Evolutionary conservation across 1,140 invertebrate species (phyloP).

Genomic region (Carcinoscorpius rotundicauda): DNA sequence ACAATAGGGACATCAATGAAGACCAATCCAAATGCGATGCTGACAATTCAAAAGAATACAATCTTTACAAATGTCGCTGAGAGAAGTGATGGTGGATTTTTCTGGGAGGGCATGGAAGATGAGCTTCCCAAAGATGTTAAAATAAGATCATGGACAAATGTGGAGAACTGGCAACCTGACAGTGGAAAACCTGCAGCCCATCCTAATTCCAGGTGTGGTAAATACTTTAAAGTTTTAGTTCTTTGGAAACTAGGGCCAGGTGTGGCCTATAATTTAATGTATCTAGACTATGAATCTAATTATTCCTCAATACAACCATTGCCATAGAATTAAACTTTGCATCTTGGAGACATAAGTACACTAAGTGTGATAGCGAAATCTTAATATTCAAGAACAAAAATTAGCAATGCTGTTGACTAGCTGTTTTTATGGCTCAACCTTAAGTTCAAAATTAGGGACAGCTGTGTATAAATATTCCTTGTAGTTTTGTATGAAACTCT

Average conservation of each 20-base stretch:
- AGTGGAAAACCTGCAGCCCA: conserved; percentile 70
- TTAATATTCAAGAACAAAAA: neutral
- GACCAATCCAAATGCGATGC: conserved; percentile 96
- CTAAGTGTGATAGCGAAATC: neutral
- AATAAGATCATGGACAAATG: conserved; percentile 76
- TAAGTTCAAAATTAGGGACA: too few relatives aligned
- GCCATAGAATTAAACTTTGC: too few relatives aligned
- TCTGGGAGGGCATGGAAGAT: conserved; percentile 95
- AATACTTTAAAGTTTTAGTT: too few relatives aligned
- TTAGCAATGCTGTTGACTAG: neutral
- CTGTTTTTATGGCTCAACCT: too few relatives aligned
- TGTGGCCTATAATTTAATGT: too few relatives aligned
- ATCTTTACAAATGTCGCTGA: conserved; percentile 97
- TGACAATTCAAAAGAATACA: conserved; percentile 82
- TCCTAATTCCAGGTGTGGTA: conserved; percentile 64
- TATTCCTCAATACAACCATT: too few relatives aligned
- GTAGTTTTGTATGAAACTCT: too few relatives aligned
- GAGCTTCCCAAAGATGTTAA: conserved; percentile 44
- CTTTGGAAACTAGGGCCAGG: too few relatives aligned
- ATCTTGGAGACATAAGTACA: neutral
- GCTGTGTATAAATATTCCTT: too few relatives aligned
- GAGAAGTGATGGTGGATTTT: conserved; percentile 89
- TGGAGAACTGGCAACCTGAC: conserved; percentile 51
- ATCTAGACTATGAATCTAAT: too few relatives aligned
- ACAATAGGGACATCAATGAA: conserved; percentile 58